A percentile compares a stretch with the other conserved stretches of the same genome.
Evolutionary conservation across 1,140 invertebrate genomes (phyloP).

Genomic region (Magallana angulata): DNA sequence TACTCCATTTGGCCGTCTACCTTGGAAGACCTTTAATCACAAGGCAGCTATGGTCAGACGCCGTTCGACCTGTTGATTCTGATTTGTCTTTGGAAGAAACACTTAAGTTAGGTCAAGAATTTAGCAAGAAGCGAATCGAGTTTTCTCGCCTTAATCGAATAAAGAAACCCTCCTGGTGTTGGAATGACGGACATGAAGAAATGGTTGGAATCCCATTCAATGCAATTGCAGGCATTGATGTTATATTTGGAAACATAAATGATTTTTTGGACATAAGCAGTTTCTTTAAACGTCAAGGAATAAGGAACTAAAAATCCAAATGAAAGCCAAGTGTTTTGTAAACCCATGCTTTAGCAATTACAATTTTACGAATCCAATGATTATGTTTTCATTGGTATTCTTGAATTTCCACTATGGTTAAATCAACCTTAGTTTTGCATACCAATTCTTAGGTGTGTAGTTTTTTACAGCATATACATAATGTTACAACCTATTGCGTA

Average conservation of each 20-base stretch:
- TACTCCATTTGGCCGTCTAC: not conserved
- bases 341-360: no score
- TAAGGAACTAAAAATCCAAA: not conserved
- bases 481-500: no score
- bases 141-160: not conserved
- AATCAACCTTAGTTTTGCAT: no score
- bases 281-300: not conserved
- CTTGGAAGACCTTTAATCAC: not conserved
- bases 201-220: not conserved
- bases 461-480: no score
- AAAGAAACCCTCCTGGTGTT: not conserved
- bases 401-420: no score
- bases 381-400: no score
- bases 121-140: not conserved
- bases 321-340: no score
- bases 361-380: no score
- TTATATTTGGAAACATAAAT: not conserved
- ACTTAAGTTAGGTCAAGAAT: not conserved
- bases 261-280: not conserved
- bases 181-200: not conserved
- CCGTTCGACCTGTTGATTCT: not conserved
- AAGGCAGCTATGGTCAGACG: not conserved
- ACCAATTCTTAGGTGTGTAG: no score
- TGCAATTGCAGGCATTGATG: not conserved
- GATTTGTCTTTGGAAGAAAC: not conserved